These are phyloP conservation scores for Lacerta bilineata DNA, from an alignment of 2,797 vertebrate genomes.

Conservation along the genomic window DNA sequence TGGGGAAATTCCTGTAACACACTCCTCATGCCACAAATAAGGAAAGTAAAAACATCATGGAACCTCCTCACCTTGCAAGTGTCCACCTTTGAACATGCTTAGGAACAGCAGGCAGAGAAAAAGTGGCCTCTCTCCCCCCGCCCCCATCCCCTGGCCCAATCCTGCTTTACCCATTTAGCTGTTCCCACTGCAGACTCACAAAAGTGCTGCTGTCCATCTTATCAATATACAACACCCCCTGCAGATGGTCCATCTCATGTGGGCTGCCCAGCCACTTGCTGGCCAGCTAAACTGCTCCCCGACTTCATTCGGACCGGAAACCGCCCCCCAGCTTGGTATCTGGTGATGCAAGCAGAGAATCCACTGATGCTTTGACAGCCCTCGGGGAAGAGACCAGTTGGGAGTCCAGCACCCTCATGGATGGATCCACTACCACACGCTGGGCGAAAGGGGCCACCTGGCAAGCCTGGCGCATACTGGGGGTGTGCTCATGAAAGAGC, in stretches of 20 bases:
- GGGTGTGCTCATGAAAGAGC: slow-evolving; percentile 74
- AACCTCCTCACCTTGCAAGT: no score
- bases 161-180: slow-evolving; percentile 81
- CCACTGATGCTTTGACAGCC: slow-evolving; percentile 90
- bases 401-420: slow-evolving; percentile 84
- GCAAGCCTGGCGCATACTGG: slow-evolving; percentile 68
- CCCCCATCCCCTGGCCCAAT: neutral
- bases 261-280: slow-evolving; percentile 88
- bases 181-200: slow-evolving; percentile 87
- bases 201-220: slow-evolving; percentile 93
- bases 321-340: slow-evolving; percentile 86
- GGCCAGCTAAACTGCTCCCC: slow-evolving; percentile 85
- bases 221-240: slow-evolving; percentile 91
- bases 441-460: slow-evolving; percentile 85
- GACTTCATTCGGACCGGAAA: slow-evolving; percentile 89
- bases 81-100: no score
- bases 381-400: slow-evolving; percentile 81
- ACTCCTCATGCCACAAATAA: no score
- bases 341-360: slow-evolving; percentile 90
- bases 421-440: slow-evolving; percentile 89
- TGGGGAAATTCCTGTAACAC: no score
- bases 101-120: rapidly evolving
- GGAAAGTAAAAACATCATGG: no score
- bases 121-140: rapidly evolving
- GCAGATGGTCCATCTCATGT: slow-evolving; percentile 96